Evolutionary conservation across 2,888 invertebrate species (phyloP).

Genomic region (Protula sp.): DNA sequence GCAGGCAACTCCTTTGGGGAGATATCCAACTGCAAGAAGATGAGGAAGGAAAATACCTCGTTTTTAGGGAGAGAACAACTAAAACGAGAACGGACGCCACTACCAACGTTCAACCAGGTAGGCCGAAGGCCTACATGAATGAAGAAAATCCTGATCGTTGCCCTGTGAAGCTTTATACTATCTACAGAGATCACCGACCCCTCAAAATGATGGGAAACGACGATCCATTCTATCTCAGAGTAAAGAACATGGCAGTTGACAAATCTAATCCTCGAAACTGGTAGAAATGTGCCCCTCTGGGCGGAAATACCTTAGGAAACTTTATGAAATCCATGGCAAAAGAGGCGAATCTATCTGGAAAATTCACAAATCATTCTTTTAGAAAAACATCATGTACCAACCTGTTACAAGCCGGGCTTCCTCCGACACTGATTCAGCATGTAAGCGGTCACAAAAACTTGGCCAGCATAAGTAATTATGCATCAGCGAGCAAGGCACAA

Average conservation of each 20-base stretch:
- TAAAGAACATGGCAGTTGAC: not conserved
- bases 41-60: not conserved
- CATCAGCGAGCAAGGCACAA: not conserved
- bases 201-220: not conserved
- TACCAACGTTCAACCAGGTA: not conserved
- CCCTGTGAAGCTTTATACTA: not conserved
- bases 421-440: not conserved
- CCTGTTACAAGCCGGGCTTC: not conserved
- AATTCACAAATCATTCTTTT: not conserved
- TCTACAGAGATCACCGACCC: not conserved
- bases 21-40: not conserved
- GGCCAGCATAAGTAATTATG: not conserved
- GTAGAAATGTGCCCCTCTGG: not conserved
- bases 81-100: not conserved
- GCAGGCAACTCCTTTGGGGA: not conserved
- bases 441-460: not conserved
- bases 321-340: not conserved
- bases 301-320: not conserved
- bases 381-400: not conserved
- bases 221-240: not conserved
- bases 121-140: not conserved
- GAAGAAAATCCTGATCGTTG: not conserved
- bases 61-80: not conserved
- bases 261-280: not conserved
- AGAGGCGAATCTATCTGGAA: not conserved